Evolutionary conservation across 2,797 vertebrate species (phyloP).

Genomic region (Galaxias olidus): DNA sequence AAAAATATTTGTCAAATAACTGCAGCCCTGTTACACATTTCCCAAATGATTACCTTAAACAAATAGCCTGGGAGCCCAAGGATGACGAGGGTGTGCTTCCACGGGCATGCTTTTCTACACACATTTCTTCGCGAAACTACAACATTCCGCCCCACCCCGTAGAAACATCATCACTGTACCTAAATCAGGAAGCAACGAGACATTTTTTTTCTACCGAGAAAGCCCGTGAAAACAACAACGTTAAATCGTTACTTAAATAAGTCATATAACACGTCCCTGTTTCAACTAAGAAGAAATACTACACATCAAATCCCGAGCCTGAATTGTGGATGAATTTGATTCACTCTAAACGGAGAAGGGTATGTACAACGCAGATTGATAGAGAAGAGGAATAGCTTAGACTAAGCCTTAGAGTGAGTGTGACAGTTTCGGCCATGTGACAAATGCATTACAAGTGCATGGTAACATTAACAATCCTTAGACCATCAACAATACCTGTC

Average conservation of each 20-base stretch:
- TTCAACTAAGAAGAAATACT: background rate
- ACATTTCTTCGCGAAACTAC: conserved; percentile 52
- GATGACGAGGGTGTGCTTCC: conserved; percentile 42
- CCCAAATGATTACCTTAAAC: too few relatives aligned
- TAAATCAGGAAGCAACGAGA: conserved; percentile 76
- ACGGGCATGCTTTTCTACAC: conserved; percentile 49
- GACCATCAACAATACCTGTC: too few relatives aligned
- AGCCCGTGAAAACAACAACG: conserved; percentile 29
- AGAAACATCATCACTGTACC: conserved; percentile 58
- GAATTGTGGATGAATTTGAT: conserved; percentile 70
- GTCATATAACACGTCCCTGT: conserved; percentile 30
- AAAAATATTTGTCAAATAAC: too few relatives aligned
- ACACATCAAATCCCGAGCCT: conserved; percentile 49
- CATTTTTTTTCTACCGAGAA: conserved; percentile 41
- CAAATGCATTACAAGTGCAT: background rate
- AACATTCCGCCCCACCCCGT: conserved; percentile 75
- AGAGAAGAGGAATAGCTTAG: background rate
- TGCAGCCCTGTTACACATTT: too few relatives aligned
- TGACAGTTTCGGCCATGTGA: conserved; percentile 1
- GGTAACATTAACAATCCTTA: background rate
- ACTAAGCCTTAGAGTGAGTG: background rate
- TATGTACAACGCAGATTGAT: conserved; percentile 44
- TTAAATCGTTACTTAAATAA: conserved; percentile 18
- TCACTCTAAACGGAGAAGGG: conserved; percentile 61
- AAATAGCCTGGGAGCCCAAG: background rate